Evolutionary conservation across 2,888 invertebrate species (phyloP), one percentile per base, ranked within the genome.

Genomic region (Sinodicranocentrus sp.): DNA sequence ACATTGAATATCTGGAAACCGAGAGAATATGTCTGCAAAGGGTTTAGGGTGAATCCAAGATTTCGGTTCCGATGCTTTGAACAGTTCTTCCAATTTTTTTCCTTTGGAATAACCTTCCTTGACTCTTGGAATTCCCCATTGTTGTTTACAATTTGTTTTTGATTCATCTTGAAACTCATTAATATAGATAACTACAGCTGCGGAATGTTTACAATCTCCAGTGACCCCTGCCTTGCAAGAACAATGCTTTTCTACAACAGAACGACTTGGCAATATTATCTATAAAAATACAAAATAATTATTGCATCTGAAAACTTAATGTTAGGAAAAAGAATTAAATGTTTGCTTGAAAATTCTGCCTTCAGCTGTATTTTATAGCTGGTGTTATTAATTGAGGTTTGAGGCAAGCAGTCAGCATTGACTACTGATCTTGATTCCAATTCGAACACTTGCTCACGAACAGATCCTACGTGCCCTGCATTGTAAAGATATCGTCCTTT

Each of bases 351-450:
- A n/a, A n/a, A n/a, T n/a, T n/a, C n/a, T 43, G 44, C 67, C 21
- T 67, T 21, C 2, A 44, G 2, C 15, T 67, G 10, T 2, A 67
- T 2, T 44, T 67, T 10, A 67, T 67, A 67, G 1, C 2, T 3
- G 6, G n/a, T 6, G 2, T 67, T 67, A 2, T 25, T 19, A 39
- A 67, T 67, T 10, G 67, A 67, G 2, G 67, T 67, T 67, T 43
- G 44, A 15, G 67, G 67, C 21, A 67, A 17, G 15, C 67, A 67
- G 17, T 13, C n/a, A 15, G 33, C 63, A n/a, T n/a, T 13, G 1
- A 63, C 13, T n/a, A n/a, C n/a, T n/a, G n/a, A n/a, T n/a, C n/a
- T n/a, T 1, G 10, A 3, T 1, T 3, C 1, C 2, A n/a, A 1
- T n/a, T 28, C 39, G 2, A n/a, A 10, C 1, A 63, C 17, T 33